A percentile compares a stretch with the other conserved stretches of the same genome.
phyloP scores from a whole-genome alignment of 1,140 invertebrate species.

The Periplaneta americana region DNA sequence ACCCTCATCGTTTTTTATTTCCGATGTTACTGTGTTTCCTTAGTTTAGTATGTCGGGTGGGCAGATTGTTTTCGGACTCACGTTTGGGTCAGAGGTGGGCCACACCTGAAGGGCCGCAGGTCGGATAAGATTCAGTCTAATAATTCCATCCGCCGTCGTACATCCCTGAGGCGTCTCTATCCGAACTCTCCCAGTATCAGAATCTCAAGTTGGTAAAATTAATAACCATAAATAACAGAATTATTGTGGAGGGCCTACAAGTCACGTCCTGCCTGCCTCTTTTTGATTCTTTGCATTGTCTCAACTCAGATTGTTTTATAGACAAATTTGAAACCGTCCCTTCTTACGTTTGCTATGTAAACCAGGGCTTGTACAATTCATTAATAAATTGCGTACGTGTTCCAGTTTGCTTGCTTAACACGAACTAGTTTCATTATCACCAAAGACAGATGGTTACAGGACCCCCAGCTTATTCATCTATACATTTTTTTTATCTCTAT shows the following conservation, averaged over 20 bases:
- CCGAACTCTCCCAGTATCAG: neutral
- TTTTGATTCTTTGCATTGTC: neutral
- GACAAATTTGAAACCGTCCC: too few relatives aligned
- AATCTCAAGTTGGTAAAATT: neutral
- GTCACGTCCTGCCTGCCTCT: neutral
- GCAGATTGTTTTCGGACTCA: too few relatives aligned
- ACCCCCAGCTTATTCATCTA: too few relatives aligned
- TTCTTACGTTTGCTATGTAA: too few relatives aligned
- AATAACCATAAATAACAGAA: neutral
- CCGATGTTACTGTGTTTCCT: neutral
- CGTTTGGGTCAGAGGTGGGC: too few relatives aligned
- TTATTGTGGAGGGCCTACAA: neutral
- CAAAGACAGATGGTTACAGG: too few relatives aligned
- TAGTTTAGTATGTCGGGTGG: neutral
- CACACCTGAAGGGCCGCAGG: neutral
- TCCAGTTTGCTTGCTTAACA: too few relatives aligned
- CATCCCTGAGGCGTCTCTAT: neutral
- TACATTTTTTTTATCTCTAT: too few relatives aligned
- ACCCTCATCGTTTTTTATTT: neutral
- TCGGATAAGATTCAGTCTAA: neutral
- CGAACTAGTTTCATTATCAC: too few relatives aligned
- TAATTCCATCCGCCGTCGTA: neutral
- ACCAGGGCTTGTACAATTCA: neutral
- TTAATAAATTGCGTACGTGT: too few relatives aligned
- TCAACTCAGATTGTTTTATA: neutral